phyloP scores from a whole-genome alignment of 2,113 vertebrate genomes.

The Ranitomeya variabilis region DNA sequence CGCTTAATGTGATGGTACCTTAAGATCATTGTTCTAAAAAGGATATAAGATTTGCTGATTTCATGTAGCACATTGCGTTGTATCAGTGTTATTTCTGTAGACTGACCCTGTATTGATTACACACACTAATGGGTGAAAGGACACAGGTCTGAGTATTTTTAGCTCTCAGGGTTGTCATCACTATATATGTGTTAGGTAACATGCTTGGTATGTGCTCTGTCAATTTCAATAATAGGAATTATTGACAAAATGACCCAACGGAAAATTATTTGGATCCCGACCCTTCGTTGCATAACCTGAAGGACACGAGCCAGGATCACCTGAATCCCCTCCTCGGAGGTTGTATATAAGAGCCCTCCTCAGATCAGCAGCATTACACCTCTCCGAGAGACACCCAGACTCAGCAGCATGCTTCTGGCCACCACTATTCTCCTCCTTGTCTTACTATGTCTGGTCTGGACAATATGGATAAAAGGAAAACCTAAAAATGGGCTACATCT shows the following conservation, averaged over 20 bases:
- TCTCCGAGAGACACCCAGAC: not conserved
- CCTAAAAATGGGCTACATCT: not conserved
- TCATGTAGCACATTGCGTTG: not conserved
- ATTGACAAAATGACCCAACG: not conserved
- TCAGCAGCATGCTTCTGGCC: slow-evolving; percentile 4
- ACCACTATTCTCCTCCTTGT: not conserved
- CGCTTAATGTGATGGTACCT: too few species aligned
- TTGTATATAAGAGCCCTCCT: not conserved
- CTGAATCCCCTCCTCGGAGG: not conserved
- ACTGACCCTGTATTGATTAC: not conserved
- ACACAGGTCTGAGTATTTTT: not conserved
- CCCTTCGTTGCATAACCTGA: not conserved
- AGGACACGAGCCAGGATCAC: not conserved
- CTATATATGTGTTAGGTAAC: not conserved
- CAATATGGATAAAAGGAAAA: not conserved
- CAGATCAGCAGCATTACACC: not conserved
- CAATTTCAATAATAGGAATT: not conserved
- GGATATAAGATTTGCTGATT: too few species aligned
- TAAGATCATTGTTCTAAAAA: too few species aligned
- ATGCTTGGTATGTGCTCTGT: not conserved
- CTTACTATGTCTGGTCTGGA: not conserved
- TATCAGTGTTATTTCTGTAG: not conserved
- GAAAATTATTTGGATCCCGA: not conserved
- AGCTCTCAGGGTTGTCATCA: not conserved
- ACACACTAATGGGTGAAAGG: not conserved